Conservation (phyloP, 2,888 invertebrate species). For the Poecilus cupreus region DNA sequence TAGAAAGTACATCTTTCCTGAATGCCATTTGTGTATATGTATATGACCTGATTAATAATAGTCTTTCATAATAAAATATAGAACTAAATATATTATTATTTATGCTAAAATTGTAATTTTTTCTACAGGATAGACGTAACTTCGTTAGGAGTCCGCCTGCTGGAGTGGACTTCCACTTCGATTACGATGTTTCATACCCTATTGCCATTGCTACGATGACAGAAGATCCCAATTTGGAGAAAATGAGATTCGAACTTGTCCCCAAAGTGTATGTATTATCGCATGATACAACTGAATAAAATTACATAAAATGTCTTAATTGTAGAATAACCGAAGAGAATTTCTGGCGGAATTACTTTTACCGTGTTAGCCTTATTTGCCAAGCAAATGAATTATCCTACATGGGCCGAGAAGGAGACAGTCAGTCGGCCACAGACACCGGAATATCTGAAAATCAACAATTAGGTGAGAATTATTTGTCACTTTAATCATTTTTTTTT, state of each 20-base stretch:
- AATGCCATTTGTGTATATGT: too few species aligned
- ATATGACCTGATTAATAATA: too few species aligned
- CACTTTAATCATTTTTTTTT: neutral
- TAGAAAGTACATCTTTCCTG: too few species aligned
- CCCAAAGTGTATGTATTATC: conserved; percentile 93
- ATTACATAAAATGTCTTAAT: conserved; percentile 60
- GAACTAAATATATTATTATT: neutral
- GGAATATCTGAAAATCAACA: conserved; percentile 68
- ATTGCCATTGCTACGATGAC: conserved; percentile 95
- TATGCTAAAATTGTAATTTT: neutral
- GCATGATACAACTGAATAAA: neutral
- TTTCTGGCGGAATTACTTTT: conserved; percentile 99
- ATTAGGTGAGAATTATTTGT: conserved; percentile 66
- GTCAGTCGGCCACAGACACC: conserved; percentile 68
- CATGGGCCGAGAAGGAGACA: conserved; percentile 71
- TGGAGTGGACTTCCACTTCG: conserved; percentile 96
- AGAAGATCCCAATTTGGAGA: conserved; percentile 96
- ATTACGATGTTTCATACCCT: conserved; percentile 94
- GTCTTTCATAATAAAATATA: neutral
- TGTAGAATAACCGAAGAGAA: conserved; percentile 95
- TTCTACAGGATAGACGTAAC: conserved; percentile 91
- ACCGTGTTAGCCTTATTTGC: conserved; percentile 97
- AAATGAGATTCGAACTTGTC: conserved; percentile 99
- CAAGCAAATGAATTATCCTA: conserved; percentile 89
- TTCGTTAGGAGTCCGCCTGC: conserved; percentile 97